A percentile compares a stretch with the other conserved stretches of the same genome.
Evolutionary conservation across 2,888 invertebrate genomes (phyloP).

Genomic region (Eudasyphora cyanicolor): DNA sequence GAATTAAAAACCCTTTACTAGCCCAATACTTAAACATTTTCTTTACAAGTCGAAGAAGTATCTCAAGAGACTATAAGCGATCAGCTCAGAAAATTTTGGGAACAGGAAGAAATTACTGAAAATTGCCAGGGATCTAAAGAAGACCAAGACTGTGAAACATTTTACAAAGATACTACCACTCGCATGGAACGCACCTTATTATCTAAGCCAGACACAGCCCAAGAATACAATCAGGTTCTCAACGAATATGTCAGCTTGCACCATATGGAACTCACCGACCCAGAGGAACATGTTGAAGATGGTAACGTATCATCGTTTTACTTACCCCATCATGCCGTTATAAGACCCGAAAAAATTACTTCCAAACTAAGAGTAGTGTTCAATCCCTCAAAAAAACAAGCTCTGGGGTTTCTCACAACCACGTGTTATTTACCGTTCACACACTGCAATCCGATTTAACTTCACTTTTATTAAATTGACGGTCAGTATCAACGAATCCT

Average conservation of each 20-base stretch:
- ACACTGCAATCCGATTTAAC: constrained; percentile 29
- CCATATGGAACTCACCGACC: not conserved
- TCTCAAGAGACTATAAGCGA: not conserved
- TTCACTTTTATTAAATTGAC: constrained; percentile 15
- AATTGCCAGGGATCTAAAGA: not conserved
- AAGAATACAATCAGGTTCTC: constrained; percentile 3
- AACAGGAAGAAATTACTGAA: constrained; percentile 11
- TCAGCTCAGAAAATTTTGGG: constrained; percentile 28
- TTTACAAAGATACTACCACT: constrained; percentile 14
- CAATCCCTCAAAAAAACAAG: constrained; percentile 16
- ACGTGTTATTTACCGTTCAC: not conserved
- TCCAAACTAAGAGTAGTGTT: constrained; percentile 34
- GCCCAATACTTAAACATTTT: constrained; percentile 17
- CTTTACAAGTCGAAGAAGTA: not conserved
- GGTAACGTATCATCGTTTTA: not conserved
- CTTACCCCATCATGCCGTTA: constrained; percentile 38
- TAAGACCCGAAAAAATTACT: not conserved
- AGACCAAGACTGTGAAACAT: constrained; percentile 9
- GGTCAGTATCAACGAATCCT: constrained; percentile 38
- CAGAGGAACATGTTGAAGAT: not conserved
- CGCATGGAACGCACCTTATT: constrained; percentile 4
- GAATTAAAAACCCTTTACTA: not conserved
- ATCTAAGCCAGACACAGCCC: not conserved
- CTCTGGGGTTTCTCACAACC: constrained; percentile 2
- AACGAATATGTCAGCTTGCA: not conserved